Evolutionary conservation across 2,797 vertebrate species (phyloP).

Genomic region (Gymnopithys bicolor): DNA sequence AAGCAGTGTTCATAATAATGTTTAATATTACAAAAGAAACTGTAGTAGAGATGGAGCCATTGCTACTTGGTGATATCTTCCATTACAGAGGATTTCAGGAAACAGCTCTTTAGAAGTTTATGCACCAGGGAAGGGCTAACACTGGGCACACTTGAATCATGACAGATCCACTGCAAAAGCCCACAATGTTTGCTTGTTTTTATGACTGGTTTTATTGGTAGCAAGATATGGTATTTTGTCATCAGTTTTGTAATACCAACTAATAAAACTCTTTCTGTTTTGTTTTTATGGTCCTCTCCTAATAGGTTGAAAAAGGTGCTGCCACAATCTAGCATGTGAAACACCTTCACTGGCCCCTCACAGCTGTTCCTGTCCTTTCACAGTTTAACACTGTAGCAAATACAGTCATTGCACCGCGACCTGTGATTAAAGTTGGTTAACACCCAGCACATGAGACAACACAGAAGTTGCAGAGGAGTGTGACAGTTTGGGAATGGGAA

Average conservation of each 20-base stretch:
- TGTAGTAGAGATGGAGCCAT: not conserved
- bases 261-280: not conserved
- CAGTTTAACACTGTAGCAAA: not conserved
- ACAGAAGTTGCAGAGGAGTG: not conserved
- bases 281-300: not conserved
- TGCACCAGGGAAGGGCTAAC: not conserved
- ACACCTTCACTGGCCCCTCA: not conserved
- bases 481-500: not conserved
- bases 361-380: not conserved
- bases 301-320: not conserved
- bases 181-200: not conserved
- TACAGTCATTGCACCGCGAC: rapidly evolving
- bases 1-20: not conserved
- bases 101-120: not conserved
- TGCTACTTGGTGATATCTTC: not conserved
- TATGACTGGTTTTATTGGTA: not conserved
- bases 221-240: not conserved
- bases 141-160: not conserved
- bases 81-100: not conserved
- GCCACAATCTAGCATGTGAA: not conserved
- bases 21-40: not conserved
- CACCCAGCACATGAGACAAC: rapidly evolving
- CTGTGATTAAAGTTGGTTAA: not conserved
- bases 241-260: not conserved
- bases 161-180: not conserved